Base-by-base conservation (phyloP, 2,888 invertebrate genomes). In the Patella caerulea region DNA sequence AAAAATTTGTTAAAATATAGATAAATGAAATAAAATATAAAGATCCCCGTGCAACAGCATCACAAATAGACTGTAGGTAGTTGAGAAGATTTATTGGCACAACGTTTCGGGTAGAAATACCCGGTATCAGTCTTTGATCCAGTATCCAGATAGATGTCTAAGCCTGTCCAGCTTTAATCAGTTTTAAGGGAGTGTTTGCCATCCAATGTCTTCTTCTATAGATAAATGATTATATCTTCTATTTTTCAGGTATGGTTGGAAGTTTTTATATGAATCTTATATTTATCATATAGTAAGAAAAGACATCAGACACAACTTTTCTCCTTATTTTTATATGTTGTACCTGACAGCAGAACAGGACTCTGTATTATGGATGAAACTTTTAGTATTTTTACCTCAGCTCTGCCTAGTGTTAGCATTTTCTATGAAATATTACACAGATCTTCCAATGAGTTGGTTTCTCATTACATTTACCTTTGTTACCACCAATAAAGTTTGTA, bases 271-370 rank as follows among this genome's bases (percentile, higher is more conserved):
- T 84, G 98, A 99, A 92, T 96, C 98, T 0, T 95, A 97, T 85
- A 93, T 99, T 19, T 99, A 98, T 91, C 99, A 99, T 92, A 91
- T 98, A 15, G 93, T 94, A 7, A 94, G 99, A 73, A 95, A 95
- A 88, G 99, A 99, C 90, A 94, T 95, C 0, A 94, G 95, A 45
- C 99, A 99, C 91, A 99, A 99, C 91, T 99, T 99, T 92, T 99
- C 99, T 0, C 93, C 98, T 0, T 96, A 97, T 85, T 99, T 99
- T 92, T 97, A 99, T 90, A 93, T 97, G 91, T 94, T 97, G 54
- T 99, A 99, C 91, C 92, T 99, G 82, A 84, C 86, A 55, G 81
- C 84, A 14, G 82, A 81, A 52, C 76, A 73, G 2, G 76, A 71
- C 9, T 79, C 81, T 11, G 82, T 86, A 2, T 14, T 93, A 0